phyloP scores from a whole-genome alignment of 2,113 vertebrate species.

The Micronisus gabar region DNA sequence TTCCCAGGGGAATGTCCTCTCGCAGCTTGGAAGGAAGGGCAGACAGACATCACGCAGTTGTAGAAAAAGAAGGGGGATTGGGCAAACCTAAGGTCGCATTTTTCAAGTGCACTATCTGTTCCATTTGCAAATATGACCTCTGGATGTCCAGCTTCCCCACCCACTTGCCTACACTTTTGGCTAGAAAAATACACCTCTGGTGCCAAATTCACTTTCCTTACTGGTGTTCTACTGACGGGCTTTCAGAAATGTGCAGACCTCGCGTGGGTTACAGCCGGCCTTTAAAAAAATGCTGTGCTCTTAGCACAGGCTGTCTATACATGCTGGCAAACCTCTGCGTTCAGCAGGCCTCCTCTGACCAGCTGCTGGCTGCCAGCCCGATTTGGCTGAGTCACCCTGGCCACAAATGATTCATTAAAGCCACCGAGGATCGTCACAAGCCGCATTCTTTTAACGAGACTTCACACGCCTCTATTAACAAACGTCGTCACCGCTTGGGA shows the following conservation, averaged over 20 bases:
- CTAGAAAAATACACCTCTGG: not conserved
- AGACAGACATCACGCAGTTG: not conserved
- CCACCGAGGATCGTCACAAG: not conserved
- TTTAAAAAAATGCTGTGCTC: not conserved
- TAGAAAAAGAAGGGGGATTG: not conserved
- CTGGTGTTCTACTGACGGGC: not conserved
- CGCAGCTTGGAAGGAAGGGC: not conserved
- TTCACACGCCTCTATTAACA: not conserved
- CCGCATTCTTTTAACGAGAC: not conserved
- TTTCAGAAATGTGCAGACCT: not conserved
- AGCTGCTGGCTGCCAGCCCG: not conserved
- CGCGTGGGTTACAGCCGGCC: not conserved
- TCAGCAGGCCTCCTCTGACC: not conserved
- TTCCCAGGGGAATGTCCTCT: not conserved
- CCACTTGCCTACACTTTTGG: not conserved
- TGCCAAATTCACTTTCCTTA: not conserved
- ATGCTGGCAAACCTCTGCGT: not conserved
- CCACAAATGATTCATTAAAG: conserved; percentile 6
- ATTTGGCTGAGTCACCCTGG: not conserved
- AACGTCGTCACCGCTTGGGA: not conserved
- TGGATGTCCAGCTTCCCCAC: not conserved
- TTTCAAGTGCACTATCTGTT: not conserved
- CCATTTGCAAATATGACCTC: not conserved
- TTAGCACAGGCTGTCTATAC: accelerated
- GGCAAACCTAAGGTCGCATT: not conserved